Evolutionary conservation across 2,888 invertebrate genomes (phyloP).

Genomic region (Pseudococcus jackbeardsleyi): DNA sequence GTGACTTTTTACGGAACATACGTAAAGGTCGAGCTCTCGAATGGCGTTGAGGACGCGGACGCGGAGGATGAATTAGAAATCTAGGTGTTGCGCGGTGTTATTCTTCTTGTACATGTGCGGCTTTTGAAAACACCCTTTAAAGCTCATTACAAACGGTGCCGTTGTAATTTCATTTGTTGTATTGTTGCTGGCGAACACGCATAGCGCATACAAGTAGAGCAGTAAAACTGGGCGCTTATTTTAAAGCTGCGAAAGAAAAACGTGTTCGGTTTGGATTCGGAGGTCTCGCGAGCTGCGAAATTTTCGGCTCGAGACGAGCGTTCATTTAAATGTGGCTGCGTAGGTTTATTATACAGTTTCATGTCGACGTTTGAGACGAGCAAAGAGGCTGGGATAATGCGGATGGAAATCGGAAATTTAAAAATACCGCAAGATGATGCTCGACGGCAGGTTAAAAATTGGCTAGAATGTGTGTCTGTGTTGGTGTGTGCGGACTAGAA

Average conservation of each 20-base stretch:
- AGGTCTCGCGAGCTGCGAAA: neutral
- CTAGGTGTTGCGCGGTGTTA: conserved; percentile 11
- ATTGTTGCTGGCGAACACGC: neutral
- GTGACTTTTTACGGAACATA: neutral
- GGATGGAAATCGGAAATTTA: conserved; percentile 34
- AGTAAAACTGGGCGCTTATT: conserved; percentile 9
- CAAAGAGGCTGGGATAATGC: neutral
- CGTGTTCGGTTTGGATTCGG: neutral
- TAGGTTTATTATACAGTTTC: neutral
- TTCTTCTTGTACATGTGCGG: conserved; percentile 7
- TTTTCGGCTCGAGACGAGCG: neutral
- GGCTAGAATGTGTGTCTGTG: neutral
- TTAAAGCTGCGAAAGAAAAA: conserved; percentile 18
- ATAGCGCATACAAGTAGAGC: neutral
- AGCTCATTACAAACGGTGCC: conserved; percentile 26
- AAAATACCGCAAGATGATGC: neutral
- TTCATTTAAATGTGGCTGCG: neutral
- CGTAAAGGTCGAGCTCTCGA: neutral
- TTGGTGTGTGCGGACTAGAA: neutral
- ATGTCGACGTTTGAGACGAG: neutral
- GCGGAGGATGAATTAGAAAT: neutral
- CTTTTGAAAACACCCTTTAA: conserved; percentile 28
- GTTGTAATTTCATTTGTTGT: conserved; percentile 31
- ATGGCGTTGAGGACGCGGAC: neutral
- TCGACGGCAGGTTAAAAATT: neutral